Evolutionary conservation across 2,113 vertebrate genomes (phyloP).

Genomic region (Tychaedon coryphoeus): DNA sequence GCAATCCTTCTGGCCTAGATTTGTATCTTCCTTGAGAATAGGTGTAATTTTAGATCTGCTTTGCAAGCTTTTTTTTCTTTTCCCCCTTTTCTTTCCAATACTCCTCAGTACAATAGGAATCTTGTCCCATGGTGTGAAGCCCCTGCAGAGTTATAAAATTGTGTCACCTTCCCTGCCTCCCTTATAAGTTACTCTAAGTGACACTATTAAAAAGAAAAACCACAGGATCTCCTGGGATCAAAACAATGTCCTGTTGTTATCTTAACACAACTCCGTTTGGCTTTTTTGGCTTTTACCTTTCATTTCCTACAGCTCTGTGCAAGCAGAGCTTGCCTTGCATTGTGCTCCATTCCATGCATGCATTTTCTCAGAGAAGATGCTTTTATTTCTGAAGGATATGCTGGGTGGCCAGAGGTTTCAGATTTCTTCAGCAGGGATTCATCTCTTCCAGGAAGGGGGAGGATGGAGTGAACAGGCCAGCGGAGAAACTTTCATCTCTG

Average conservation of each 20-base stretch:
- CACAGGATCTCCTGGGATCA: slow-evolving; percentile 49
- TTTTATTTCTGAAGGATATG: slow-evolving; percentile 34
- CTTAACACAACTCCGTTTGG: slow-evolving; percentile 3
- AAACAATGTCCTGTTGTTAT: slow-evolving; percentile 59
- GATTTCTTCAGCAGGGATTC: slow-evolving; percentile 35
- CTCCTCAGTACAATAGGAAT: slow-evolving; percentile 64
- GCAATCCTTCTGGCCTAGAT: slow-evolving; percentile 76
- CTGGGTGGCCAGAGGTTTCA: slow-evolving; percentile 41
- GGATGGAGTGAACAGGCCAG: neutral
- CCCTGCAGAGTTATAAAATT: slow-evolving; percentile 68
- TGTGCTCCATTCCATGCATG: slow-evolving; percentile 23
- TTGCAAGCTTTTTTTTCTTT: slow-evolving; percentile 52
- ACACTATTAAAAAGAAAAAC: slow-evolving; percentile 52
- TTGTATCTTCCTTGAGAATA: slow-evolving; percentile 79
- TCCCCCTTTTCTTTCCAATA: slow-evolving; percentile 41
- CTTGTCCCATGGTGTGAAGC: slow-evolving; percentile 71
- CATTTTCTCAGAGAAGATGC: slow-evolving; percentile 39
- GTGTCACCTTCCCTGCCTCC: slow-evolving; percentile 49
- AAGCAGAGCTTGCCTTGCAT: neutral
- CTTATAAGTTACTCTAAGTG: slow-evolving; percentile 62
- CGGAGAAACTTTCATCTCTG: neutral
- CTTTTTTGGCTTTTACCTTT: slow-evolving; percentile 28
- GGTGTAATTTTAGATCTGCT: slow-evolving; percentile 76
- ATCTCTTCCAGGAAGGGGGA: neutral
- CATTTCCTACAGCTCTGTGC: slow-evolving; percentile 9